These are phyloP conservation scores for Himalopsyche anomala DNA, from an alignment of 2,888 invertebrate species.

Conservation along the genomic window DNA sequence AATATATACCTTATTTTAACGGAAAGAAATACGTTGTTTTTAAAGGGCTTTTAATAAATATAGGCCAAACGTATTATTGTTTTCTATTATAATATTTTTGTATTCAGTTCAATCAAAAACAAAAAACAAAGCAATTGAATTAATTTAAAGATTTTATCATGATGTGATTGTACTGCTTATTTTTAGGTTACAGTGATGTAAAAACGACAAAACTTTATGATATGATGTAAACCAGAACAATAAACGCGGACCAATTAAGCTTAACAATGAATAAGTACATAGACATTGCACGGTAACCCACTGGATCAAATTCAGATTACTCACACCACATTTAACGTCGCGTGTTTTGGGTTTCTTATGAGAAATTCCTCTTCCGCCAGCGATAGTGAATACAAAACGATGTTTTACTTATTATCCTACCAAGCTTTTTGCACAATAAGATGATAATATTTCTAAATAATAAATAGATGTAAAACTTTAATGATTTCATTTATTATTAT, in stretches of 20 bases:
- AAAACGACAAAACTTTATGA: slow-evolving; percentile 5
- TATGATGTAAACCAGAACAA: slow-evolving; percentile 4
- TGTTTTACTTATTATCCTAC: too few relatives aligned
- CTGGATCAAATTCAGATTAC: neutral
- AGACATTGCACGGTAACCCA: neutral
- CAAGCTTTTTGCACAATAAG: too few relatives aligned
- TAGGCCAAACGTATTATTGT: too few relatives aligned
- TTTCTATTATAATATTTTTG: too few relatives aligned
- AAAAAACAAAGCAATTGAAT: neutral
- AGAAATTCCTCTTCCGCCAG: too few relatives aligned
- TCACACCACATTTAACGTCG: neutral
- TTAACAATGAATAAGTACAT: neutral
- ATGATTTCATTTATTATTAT: too few relatives aligned
- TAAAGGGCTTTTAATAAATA: too few relatives aligned
- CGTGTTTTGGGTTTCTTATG: neutral
- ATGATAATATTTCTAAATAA: too few relatives aligned
- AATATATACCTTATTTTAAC: too few relatives aligned
- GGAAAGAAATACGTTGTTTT: too few relatives aligned
- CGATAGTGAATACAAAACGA: too few relatives aligned
- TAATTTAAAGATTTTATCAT: neutral
- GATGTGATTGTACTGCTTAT: neutral
- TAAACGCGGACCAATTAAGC: neutral
- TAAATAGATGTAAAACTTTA: too few relatives aligned
- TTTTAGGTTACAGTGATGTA: neutral
- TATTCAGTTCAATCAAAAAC: neutral